These are phyloP conservation scores for Castor canadensis DNA, from an alignment of 2,113 vertebrate genomes.

Conservation along the genomic window DNA sequence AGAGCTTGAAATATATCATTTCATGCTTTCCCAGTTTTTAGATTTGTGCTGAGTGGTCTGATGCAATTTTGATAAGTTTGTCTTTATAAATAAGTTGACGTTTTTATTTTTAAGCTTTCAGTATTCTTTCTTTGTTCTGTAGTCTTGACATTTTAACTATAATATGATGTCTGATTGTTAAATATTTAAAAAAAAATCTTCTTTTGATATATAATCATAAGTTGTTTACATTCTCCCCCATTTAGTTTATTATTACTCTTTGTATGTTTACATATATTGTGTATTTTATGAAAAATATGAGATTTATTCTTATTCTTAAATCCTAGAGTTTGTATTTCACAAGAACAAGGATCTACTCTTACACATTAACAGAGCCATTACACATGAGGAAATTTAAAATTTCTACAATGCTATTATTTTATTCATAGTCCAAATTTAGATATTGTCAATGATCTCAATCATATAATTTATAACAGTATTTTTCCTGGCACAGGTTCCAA, in stretches of 20 bases:
- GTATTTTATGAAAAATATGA: constrained; percentile 14
- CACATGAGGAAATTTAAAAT: constrained; percentile 19
- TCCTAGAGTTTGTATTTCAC: neutral
- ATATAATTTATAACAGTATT: neutral
- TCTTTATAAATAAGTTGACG: too few relatives aligned
- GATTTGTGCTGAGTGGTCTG: too few relatives aligned
- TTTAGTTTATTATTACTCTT: neutral
- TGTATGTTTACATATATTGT: neutral
- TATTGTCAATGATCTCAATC: neutral
- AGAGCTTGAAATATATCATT: too few relatives aligned
- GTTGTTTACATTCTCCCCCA: neutral
- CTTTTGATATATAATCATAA: constrained; percentile 5
- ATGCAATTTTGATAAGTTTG: too few relatives aligned
- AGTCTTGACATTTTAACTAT: too few relatives aligned
- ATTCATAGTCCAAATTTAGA: neutral
- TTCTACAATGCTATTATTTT: neutral
- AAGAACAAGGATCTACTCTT: neutral
- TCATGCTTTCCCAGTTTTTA: too few relatives aligned
- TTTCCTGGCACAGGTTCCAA: neutral
- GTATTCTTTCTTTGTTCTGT: too few relatives aligned
- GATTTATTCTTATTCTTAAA: neutral
- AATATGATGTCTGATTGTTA: too few relatives aligned
- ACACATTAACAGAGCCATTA: neutral
- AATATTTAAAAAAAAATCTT: too few relatives aligned
- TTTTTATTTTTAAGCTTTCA: too few relatives aligned